These are phyloP conservation scores for Calidris pygmaea DNA, from an alignment of 2,113 vertebrate species.

Conservation along the genomic window DNA sequence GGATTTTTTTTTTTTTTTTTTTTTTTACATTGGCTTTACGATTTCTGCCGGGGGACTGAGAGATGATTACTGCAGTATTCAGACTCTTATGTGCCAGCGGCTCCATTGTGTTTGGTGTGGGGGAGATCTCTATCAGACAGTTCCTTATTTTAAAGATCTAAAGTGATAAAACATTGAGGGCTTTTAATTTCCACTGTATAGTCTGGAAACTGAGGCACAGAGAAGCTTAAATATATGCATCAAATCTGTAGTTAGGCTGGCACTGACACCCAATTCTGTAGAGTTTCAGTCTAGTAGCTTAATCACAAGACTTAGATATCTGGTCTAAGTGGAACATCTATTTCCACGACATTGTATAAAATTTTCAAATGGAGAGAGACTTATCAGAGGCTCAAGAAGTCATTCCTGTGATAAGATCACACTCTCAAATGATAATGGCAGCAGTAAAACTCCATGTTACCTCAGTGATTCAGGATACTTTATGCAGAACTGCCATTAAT, in stretches of 20 bases:
- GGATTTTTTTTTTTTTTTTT: not conserved
- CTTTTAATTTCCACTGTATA: not conserved
- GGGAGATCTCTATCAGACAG: not conserved
- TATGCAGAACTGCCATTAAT: not conserved
- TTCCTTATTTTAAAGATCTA: not conserved
- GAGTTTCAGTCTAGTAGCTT: not conserved
- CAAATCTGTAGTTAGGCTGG: not conserved
- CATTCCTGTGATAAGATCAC: not conserved
- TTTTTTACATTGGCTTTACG: not conserved
- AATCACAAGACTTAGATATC: not conserved
- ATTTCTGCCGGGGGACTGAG: not conserved
- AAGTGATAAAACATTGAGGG: not conserved
- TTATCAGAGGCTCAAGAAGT: not conserved
- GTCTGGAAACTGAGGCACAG: not conserved
- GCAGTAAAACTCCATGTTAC: not conserved
- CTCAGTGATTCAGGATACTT: not conserved
- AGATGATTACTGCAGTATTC: not conserved
- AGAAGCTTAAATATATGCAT: not conserved
- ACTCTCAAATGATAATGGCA: not conserved
- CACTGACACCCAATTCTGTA: not conserved
- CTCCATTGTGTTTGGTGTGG: not conserved
- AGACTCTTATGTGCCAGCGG: rapidly evolving
- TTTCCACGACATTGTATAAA: not conserved
- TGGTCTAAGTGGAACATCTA: not conserved
- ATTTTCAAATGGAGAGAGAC: not conserved